A percentile compares a stretch with the other conserved stretches of the same genome.
Conservation (phyloP, 1,140 invertebrate genomes). For the Monomorium pharaonis region DNA sequence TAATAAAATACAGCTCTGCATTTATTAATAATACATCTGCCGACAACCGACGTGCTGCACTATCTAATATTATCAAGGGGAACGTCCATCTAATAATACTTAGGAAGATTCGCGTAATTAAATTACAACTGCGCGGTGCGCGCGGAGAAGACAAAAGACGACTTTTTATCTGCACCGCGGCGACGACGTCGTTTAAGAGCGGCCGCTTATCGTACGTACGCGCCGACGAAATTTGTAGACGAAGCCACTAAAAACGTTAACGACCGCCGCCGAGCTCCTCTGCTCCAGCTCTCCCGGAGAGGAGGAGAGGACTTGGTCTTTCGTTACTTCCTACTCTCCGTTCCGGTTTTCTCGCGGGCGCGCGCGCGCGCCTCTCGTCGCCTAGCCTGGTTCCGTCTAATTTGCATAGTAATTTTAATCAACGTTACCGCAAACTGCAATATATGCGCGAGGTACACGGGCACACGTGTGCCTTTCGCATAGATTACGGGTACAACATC, state of each 20-base stretch:
- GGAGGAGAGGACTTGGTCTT: neutral
- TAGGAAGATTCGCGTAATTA: slow-evolving; percentile 17
- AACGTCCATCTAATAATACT: neutral
- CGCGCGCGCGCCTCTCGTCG: slow-evolving; percentile 19
- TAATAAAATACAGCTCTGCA: neutral
- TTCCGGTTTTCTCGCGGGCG: neutral
- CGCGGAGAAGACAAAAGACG: slow-evolving; percentile 30
- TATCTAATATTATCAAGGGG: neutral
- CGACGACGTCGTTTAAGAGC: neutral
- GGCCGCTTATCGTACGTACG: slow-evolving; percentile 28
- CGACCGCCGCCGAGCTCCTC: slow-evolving; percentile 14
- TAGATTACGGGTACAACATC: slow-evolving; percentile 55
- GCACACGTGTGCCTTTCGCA: slow-evolving; percentile 32
- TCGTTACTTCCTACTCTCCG: slow-evolving; percentile 22
- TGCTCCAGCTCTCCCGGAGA: no score
- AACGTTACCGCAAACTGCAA: slow-evolving; percentile 73
- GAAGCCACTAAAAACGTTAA: slow-evolving; percentile 47
- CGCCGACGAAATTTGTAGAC: slow-evolving; percentile 43
- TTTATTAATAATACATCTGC: neutral
- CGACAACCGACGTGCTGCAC: neutral
- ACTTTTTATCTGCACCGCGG: slow-evolving; percentile 25
- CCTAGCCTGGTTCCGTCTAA: slow-evolving; percentile 64
- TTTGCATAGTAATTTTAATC: slow-evolving; percentile 81
- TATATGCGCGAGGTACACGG: slow-evolving; percentile 36
- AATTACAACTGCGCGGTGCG: slow-evolving; percentile 12